A percentile compares a stretch with the other conserved stretches of the same genome.
Evolutionary conservation across 2,888 invertebrate species (phyloP).

Genomic region (Drosophila stalkeri): DNA sequence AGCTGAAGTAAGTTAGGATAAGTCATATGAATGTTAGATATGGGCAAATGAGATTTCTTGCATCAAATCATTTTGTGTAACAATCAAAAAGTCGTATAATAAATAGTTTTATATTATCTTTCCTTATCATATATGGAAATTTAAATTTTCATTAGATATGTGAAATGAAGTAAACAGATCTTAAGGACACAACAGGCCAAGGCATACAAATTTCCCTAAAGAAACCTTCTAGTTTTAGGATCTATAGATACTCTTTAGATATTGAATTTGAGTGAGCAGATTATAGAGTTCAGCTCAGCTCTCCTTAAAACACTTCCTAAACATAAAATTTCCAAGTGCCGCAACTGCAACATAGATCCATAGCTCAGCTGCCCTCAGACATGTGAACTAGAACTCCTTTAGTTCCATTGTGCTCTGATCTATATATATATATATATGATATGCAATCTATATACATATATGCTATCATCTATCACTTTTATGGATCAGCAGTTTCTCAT

Average conservation of each 20-base stretch:
- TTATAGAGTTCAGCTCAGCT: background rate
- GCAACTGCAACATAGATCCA: background rate
- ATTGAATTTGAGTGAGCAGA: background rate
- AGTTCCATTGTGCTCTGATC: background rate
- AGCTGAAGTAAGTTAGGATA: background rate
- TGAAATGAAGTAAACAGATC: background rate
- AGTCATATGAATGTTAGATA: background rate
- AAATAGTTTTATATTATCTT: too few relatives aligned
- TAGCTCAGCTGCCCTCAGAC: background rate
- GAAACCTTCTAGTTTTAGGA: background rate
- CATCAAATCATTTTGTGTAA: background rate
- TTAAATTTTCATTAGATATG: too few relatives aligned
- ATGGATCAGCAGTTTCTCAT: background rate
- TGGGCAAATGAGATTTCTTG: too few relatives aligned
- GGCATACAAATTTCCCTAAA: background rate
- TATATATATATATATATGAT: background rate
- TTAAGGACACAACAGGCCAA: background rate
- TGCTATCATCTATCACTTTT: background rate
- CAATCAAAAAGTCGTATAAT: background rate
- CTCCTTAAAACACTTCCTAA: background rate
- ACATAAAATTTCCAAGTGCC: background rate
- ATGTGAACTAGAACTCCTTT: background rate
- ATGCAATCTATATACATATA: background rate
- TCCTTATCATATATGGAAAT: too few relatives aligned
- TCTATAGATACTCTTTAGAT: background rate